Base-by-base conservation (phyloP, 2,113 vertebrate species). In the Epinephelus moara region DNA sequence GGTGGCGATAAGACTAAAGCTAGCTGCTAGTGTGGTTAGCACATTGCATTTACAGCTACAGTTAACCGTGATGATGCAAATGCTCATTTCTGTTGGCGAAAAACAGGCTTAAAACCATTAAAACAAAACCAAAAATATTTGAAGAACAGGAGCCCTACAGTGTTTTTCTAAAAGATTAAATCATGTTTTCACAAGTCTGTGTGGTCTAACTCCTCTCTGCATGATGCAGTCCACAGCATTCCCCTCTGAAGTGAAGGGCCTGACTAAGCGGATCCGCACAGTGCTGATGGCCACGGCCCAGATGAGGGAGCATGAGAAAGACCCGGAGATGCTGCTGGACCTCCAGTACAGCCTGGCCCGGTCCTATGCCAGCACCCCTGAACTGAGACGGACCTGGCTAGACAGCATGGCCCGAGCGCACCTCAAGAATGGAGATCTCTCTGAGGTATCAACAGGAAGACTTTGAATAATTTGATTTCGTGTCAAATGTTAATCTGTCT, bases 261-360 rank as follows among this genome's bases (percentile, higher is more conserved):
- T 99, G 85, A 99, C 98, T 3, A 99, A 97, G 94, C 96, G 97
- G 70, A 99, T 99, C 87, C 97, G 98, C 6, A 99, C 98, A 0
- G 98, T 99, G 64, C 96, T 99, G 78, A 99, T 99, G 98, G 98
- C 98, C 87, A 99, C 98, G 0, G 98, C 98, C 13, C 98, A 99
- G 86, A 99, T 99, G 98, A 96, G 97, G 60, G 98, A 99, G 81
- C 98, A 99, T 0, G 98, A 99, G 66, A 97, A 96, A 63, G 98
- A 99, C 88, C 98, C 98, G 0, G 98, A 99, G 93, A 99, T 99
- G 98, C 80, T 99, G 80, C 93, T 99, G 64, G 98, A 99, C 91
- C 96, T 99, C 4, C 98, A 99, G 89, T 99, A 98, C 93, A 99
- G 98, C 75, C 95, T 99, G 89, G 98, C 98, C 67, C 97, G 97